Percentiles rank a stretch among this genome's conserved stretches.
These are phyloP conservation scores for Rhagoletis zephyria DNA, from an alignment of 1,140 invertebrate genomes.

Conservation along the genomic window DNA sequence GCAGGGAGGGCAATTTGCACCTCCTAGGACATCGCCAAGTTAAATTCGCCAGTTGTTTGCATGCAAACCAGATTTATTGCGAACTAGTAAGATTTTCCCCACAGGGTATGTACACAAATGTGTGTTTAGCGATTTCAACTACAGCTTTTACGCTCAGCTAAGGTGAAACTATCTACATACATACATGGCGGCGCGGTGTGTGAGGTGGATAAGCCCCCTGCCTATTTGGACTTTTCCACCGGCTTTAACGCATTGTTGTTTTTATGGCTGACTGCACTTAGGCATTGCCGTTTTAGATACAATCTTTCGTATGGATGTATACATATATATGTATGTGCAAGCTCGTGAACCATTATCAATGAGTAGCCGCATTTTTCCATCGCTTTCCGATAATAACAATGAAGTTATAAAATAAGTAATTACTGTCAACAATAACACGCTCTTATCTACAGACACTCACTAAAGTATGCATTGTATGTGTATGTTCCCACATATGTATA, in stretches of 20 bases:
- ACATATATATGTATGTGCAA: not conserved
- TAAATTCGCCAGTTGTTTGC: too few species aligned
- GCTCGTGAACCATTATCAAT: not conserved
- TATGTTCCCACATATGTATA: not conserved
- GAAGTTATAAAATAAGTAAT: not conserved
- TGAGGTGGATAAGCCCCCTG: not conserved
- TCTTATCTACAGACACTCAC: too few species aligned
- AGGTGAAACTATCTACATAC: not conserved
- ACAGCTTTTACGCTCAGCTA: not conserved
- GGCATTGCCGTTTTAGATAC: not conserved
- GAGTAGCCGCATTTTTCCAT: conserved; percentile 7
- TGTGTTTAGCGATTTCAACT: not conserved
- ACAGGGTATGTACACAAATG: too few species aligned
- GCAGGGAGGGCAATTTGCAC: too few species aligned
- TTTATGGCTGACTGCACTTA: conserved; percentile 8
- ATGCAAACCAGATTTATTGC: too few species aligned
- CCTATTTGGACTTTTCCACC: not conserved
- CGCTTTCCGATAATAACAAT: not conserved
- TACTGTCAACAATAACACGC: too few species aligned
- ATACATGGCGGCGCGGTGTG: not conserved
- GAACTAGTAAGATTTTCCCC: too few species aligned
- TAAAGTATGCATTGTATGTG: too few species aligned
- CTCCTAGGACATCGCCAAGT: too few species aligned
- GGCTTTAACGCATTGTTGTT: not conserved
- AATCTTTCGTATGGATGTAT: not conserved